Base-by-base conservation (phyloP, 2,888 invertebrate genomes). In the Drosophila pegasa region DNA sequence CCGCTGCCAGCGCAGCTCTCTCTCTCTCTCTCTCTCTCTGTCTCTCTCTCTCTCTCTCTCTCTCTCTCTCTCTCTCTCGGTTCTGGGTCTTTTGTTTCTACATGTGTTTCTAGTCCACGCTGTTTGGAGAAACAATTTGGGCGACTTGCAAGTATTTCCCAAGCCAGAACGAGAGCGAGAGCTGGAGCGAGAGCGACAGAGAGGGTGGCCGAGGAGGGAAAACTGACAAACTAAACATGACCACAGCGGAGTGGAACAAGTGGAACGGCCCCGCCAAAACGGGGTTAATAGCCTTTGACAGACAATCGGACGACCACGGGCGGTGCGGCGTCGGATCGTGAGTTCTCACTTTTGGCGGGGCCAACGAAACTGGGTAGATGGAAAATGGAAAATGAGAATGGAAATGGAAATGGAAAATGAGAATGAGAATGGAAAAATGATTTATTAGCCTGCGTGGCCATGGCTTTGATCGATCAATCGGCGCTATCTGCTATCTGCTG, bases 221-320 rank as follows among this genome's bases (percentile, higher is more conserved):
- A 43, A 43, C 60, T 35, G 69, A 45, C 41, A 33, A 48, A 8
- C 43, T 18, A 16, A 33, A 56, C 47, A 50, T 71, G 72, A 50
- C 18, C 47, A 64, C 51, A 38, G 37, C 40, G 43, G 59, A 75
- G 73, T 73, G 55, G 65, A 86, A 72, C 87, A 83, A 86, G 83
- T 83, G 83, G 80, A 87, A 84, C 81, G 71, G 74, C 57, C 56
- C 31, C 73, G 68, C 60, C 58, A 68, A 76, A 76, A 81, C 57
- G 82, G 78, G 84, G 84, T 84, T 84, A 84, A 84, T 84, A 84
- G 84, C 84, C 84, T 84, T 84, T 83, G 86, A 83, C 81, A 81
- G 79, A 71, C 74, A 69, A 69, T 66, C 48, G 70, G 74, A 69
- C 56, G 71, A 57, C 78, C 63, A 62, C 82, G 76, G 85, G 86